phyloP scores from a whole-genome alignment of 2,113 vertebrate species.

The Lepidothrix coronata region DNA sequence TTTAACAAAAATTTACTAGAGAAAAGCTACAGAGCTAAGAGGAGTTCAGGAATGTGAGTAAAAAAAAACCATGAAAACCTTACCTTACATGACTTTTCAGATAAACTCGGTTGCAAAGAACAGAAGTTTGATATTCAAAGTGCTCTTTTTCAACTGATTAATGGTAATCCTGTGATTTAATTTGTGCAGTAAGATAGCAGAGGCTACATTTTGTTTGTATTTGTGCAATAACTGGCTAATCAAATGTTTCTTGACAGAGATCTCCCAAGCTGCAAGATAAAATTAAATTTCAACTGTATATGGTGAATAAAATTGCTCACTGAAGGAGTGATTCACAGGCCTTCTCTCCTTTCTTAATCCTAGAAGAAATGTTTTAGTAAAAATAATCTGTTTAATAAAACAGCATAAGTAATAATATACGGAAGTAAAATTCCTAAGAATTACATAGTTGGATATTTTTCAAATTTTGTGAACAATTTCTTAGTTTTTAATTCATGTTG shows the following conservation, averaged over 20 bases:
- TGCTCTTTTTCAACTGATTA: background rate
- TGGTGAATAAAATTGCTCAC: background rate
- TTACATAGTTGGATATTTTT: background rate
- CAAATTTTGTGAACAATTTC: background rate
- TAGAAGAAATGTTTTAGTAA: background rate
- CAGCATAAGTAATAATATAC: background rate
- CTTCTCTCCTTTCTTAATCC: background rate
- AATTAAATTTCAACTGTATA: background rate
- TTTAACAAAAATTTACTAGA: background rate
- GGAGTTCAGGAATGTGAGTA: background rate
- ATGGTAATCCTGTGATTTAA: background rate
- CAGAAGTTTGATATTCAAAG: background rate
- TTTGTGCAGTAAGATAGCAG: background rate
- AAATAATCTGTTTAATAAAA: background rate
- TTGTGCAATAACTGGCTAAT: constrained; percentile 17
- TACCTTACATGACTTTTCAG: background rate
- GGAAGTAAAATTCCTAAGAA: background rate
- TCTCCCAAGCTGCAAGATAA: background rate
- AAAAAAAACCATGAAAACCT: background rate
- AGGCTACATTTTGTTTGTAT: background rate
- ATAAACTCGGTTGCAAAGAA: background rate
- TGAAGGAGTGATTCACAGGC: background rate
- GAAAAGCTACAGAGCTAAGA: background rate
- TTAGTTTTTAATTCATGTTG: background rate
- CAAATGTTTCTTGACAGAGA: background rate